Evolutionary conservation across 2,113 vertebrate genomes (phyloP), one percentile per base, ranked within the genome.

Genomic region (Chaetodon auriga): DNA sequence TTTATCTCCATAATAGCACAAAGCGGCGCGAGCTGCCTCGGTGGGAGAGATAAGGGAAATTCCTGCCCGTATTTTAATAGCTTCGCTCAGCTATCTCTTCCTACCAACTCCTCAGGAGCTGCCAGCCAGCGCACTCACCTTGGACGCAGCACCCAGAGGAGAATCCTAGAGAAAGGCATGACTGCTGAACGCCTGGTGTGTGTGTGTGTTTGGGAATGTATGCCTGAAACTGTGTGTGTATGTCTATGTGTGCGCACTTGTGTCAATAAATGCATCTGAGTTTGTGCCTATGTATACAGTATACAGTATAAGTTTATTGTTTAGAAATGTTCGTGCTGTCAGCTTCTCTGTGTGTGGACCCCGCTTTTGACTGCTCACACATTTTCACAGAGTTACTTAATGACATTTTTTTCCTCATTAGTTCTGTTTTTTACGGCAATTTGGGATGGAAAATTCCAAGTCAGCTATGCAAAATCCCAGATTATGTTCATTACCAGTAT

Each of bases 1-100:
- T 96, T 96, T 97, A 96, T 96, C 96, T 96, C 93, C 92, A 95
- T 95, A 94, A 95, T 95, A 95, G 96, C 94, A 96, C 95, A 96
- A 96, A 95, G 94, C 93, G 82, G 93, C 87, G 93, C 91, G 87
- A 91, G 93, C 94, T 94, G 92, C 89, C 94, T 95, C 91, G 75
- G 87, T 89, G 82, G 94, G 93, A 90, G 90, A 86, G 92, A 95
- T 95, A 92, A 94, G 87, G 92, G 86, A 94, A 95, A 93, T 92
- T 94, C 92, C 94, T 91, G 92, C 94, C 93, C 93, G 95, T 96
- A 95, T 96, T 97, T 97, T 96, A 97, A 96, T 96, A 97, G 96
- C 96, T 96, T 96, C 91, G 93, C 93, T 92, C 92, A 92, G 94
- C 95, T 97, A 96, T 97, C 96, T 96, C 93, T 91, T 92, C 91